phyloP scores from a whole-genome alignment of 2,888 invertebrate species.

The Vanessa cardui region DNA sequence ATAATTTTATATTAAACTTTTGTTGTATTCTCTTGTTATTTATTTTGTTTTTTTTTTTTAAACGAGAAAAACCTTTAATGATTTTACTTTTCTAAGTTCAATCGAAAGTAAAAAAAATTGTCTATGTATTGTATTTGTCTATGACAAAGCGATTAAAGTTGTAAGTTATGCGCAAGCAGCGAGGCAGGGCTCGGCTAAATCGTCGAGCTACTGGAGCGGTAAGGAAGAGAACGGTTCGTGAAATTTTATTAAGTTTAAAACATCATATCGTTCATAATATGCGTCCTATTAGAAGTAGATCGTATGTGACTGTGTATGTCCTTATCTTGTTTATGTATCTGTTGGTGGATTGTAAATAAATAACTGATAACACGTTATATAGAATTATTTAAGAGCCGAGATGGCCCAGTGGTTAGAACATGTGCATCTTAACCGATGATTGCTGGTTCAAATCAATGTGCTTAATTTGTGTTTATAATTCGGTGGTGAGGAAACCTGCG shows the following conservation, averaged over 20 bases:
- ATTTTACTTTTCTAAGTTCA: too few relatives aligned
- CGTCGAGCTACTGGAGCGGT: conserved; percentile 76
- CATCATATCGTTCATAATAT: conserved; percentile 43
- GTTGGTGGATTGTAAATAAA: conserved; percentile 51
- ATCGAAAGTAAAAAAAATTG: background rate
- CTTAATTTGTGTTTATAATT: too few relatives aligned
- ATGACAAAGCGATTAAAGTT: conserved; percentile 54
- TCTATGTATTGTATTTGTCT: conserved; percentile 37
- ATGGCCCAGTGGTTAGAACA: too few relatives aligned
- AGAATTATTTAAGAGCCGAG: too few relatives aligned
- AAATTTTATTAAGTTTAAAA: conserved; percentile 43
- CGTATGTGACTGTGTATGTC: conserved; percentile 75
- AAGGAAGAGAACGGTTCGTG: conserved; percentile 80
- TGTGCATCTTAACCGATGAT: too few relatives aligned
- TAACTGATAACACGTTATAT: too few relatives aligned
- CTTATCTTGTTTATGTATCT: conserved; percentile 57
- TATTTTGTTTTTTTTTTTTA: conserved; percentile 47
- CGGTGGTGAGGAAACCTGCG: too few relatives aligned
- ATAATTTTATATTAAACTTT: conserved; percentile 66
- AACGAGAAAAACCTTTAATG: too few relatives aligned
- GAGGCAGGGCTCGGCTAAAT: conserved; percentile 77
- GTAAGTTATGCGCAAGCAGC: conserved; percentile 80
- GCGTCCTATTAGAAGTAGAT: conserved; percentile 54
- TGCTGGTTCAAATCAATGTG: too few relatives aligned
- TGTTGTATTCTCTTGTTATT: conserved; percentile 56